phyloP scores from a whole-genome alignment of 2,797 vertebrate species.

The Gymnopithys bicolor region DNA sequence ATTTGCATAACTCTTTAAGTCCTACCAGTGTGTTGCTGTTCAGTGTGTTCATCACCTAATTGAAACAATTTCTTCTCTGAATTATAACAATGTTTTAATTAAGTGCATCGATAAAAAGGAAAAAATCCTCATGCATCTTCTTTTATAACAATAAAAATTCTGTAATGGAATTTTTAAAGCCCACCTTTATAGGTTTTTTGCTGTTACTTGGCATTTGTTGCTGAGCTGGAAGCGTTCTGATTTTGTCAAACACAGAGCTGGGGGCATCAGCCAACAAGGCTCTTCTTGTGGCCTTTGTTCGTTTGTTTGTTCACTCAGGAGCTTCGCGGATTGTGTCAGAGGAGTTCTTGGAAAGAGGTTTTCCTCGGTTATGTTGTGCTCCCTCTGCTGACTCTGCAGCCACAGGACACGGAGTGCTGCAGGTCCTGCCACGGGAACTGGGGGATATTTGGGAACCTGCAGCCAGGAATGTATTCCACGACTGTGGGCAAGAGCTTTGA shows the following conservation, averaged over 20 bases:
- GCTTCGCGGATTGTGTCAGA: not conserved
- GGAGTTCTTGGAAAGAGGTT: slow-evolving; percentile 40
- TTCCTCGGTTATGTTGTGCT: slow-evolving; percentile 52
- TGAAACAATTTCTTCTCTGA: not conserved
- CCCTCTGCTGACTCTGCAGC: slow-evolving; percentile 69
- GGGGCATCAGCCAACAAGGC: not conserved
- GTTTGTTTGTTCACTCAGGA: slow-evolving; percentile 6
- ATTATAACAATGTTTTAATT: not conserved
- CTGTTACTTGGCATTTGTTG: not conserved
- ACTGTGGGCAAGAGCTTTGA: not conserved
- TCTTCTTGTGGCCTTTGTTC: not conserved
- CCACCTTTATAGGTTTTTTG: not conserved
- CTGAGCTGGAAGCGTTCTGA: not conserved
- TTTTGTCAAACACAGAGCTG: not conserved
- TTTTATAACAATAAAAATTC: not conserved
- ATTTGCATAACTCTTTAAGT: not conserved
- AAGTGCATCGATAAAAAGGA: not conserved
- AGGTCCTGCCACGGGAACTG: rapidly evolving
- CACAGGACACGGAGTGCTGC: not conserved
- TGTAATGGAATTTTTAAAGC: not conserved
- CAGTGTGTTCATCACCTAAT: not conserved
- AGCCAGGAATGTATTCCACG: not conserved
- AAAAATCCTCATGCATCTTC: not conserved
- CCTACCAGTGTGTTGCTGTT: not conserved
- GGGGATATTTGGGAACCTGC: not conserved